phyloP scores from a whole-genome alignment of 1,140 invertebrate genomes.

The Spodoptera frugiperda region DNA sequence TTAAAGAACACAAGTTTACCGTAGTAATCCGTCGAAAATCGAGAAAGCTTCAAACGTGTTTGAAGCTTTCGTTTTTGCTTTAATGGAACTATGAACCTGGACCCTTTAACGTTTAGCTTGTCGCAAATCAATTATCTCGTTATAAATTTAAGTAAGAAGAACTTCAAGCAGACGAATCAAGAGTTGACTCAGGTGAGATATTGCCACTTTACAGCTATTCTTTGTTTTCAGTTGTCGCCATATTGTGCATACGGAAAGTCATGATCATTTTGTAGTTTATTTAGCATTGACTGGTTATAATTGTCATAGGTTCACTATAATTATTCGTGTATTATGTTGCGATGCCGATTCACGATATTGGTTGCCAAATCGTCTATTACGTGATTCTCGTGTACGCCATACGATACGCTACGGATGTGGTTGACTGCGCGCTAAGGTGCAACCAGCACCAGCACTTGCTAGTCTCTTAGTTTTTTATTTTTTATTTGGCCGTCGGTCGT shows the following conservation, averaged over 20 bases:
- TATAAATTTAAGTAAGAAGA: slow-evolving; percentile 98
- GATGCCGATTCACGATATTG: slow-evolving; percentile 37
- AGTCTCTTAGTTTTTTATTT: background rate
- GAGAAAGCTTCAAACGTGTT: slow-evolving; percentile 93
- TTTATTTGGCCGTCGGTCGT: background rate
- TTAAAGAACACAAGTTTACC: slow-evolving; percentile 75
- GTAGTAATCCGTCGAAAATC: slow-evolving; percentile 79
- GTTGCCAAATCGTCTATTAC: slow-evolving; percentile 45
- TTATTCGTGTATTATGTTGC: slow-evolving; percentile 48
- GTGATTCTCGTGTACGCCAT: slow-evolving; percentile 15
- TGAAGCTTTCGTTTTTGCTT: slow-evolving; percentile 88
- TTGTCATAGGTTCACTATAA: slow-evolving; percentile 41
- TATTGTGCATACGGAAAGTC: slow-evolving; percentile 74
- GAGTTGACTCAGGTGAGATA: slow-evolving; percentile 88
- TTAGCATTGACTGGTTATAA: slow-evolving; percentile 40
- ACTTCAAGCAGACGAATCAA: slow-evolving; percentile 94
- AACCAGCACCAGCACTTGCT: background rate
- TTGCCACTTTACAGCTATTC: slow-evolving; percentile 60
- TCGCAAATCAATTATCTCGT: slow-evolving; percentile 99
- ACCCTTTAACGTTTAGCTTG: slow-evolving; percentile 98
- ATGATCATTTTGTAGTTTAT: slow-evolving; percentile 65
- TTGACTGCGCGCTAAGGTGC: slow-evolving; percentile 4
- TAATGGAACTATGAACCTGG: slow-evolving; percentile 99
- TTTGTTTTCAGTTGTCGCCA: slow-evolving; percentile 83
- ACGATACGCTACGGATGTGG: slow-evolving; percentile 29